Evolutionary conservation across 2,888 invertebrate species (phyloP).

Genomic region (Eupithecia subumbrata): DNA sequence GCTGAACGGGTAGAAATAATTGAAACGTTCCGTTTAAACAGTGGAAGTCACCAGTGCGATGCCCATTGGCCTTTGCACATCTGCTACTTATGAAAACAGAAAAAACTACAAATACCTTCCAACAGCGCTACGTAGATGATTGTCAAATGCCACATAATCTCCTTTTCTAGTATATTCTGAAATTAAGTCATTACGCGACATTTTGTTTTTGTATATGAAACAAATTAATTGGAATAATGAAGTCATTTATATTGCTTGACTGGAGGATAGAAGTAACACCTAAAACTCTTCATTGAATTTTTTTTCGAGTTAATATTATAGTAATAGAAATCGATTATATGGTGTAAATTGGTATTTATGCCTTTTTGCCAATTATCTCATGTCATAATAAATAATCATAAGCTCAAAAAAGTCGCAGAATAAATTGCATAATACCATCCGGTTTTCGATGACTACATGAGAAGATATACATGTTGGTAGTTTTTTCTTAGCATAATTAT

Average conservation of each 20-base stretch:
- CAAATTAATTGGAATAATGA: slow-evolving; percentile 4
- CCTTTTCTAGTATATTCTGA: slow-evolving; percentile 35
- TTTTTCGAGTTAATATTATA: too few relatives aligned
- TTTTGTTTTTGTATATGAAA: slow-evolving; percentile 24
- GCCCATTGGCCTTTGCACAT: slow-evolving; percentile 72
- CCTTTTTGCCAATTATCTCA: background rate
- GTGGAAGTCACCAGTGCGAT: slow-evolving; percentile 46
- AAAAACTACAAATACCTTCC: slow-evolving; percentile 47
- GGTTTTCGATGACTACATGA: background rate
- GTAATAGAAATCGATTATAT: too few relatives aligned
- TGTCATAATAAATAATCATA: background rate
- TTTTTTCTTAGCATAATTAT: background rate
- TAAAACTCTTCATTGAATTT: too few relatives aligned
- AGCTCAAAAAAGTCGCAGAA: background rate
- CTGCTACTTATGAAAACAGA: slow-evolving; percentile 69
- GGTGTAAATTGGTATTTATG: background rate
- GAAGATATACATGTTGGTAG: background rate
- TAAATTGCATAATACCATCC: background rate
- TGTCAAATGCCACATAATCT: slow-evolving; percentile 57
- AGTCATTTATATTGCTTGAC: background rate
- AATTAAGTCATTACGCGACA: slow-evolving; percentile 53
- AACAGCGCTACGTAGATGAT: slow-evolving; percentile 47
- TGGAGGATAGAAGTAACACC: background rate
- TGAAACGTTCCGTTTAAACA: slow-evolving; percentile 66
- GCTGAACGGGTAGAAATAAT: slow-evolving; percentile 55